phyloP scores from a whole-genome alignment of 2,888 invertebrate genomes.

The Drosophila phalerata region DNA sequence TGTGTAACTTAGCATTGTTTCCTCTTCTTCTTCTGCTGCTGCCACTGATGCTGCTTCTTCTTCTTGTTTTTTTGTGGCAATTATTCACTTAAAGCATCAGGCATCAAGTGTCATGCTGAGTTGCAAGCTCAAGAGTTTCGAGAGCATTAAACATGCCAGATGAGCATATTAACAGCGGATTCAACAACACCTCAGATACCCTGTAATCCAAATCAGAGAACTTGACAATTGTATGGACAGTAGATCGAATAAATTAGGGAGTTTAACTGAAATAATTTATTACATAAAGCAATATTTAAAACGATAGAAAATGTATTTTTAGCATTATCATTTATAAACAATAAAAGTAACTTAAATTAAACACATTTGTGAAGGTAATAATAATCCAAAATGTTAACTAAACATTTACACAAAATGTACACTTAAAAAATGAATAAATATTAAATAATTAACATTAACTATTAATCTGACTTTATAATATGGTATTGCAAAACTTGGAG shows the following conservation, averaged over 20 bases:
- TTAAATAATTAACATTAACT: too few species aligned
- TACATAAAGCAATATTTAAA: too few species aligned
- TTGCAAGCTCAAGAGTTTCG: constrained; percentile 64
- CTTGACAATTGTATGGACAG: too few species aligned
- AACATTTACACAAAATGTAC: too few species aligned
- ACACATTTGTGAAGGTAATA: too few species aligned
- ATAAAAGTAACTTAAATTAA: too few species aligned
- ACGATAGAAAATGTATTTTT: too few species aligned
- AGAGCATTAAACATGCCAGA: constrained; percentile 53
- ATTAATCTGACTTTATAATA: too few species aligned
- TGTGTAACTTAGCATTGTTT: constrained; percentile 47
- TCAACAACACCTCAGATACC: constrained; percentile 38
- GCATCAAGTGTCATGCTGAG: constrained; percentile 76
- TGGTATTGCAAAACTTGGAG: too few species aligned
- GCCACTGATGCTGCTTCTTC: constrained; percentile 36
- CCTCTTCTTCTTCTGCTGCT: constrained; percentile 26
- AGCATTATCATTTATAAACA: too few species aligned
- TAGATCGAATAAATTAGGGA: not conserved
- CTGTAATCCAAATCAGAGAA: constrained; percentile 22
- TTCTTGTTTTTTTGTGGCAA: constrained; percentile 60
- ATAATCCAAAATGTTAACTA: too few species aligned
- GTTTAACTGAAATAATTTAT: not conserved
- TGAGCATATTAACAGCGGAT: constrained; percentile 24
- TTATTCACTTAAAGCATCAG: constrained; percentile 82
- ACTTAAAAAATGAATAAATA: too few species aligned